Percentiles rank a stretch among this genome's conserved stretches.
Conservation (phyloP, 1,140 invertebrate species). For the Meteorus sp. region DNA sequence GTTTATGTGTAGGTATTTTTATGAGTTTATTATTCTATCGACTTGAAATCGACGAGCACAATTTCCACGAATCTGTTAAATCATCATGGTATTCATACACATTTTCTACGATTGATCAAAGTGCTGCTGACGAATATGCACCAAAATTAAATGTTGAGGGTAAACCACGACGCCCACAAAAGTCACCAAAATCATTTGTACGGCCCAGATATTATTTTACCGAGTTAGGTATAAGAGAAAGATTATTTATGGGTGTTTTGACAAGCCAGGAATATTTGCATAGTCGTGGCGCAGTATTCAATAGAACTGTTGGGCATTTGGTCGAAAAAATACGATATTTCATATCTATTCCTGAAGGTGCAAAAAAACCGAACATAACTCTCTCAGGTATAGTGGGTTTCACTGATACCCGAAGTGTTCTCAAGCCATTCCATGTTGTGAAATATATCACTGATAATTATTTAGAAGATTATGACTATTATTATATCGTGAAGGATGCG, state of each 20-base stretch:
- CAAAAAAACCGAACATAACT: slow-evolving; percentile 66
- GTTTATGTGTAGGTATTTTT: slow-evolving; percentile 50
- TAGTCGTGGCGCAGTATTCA: slow-evolving; percentile 73
- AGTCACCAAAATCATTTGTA: slow-evolving; percentile 61
- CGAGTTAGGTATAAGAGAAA: slow-evolving; percentile 87
- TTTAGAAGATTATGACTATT: slow-evolving; percentile 87
- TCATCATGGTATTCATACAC: slow-evolving; percentile 31
- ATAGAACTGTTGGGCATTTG: slow-evolving; percentile 77
- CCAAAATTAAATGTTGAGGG: slow-evolving; percentile 61
- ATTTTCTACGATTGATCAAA: slow-evolving; percentile 22
- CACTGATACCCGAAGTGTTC: slow-evolving; percentile 72
- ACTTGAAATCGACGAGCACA: slow-evolving; percentile 37
- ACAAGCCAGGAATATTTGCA: slow-evolving; percentile 73
- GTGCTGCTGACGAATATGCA: slow-evolving; percentile 59
- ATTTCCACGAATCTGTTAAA: slow-evolving; percentile 25
- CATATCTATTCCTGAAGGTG: slow-evolving; percentile 70
- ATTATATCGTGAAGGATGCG: slow-evolving; percentile 81
- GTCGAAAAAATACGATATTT: slow-evolving; percentile 78
- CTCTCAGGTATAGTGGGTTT: slow-evolving; percentile 80
- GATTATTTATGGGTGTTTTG: slow-evolving; percentile 83
- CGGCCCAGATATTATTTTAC: slow-evolving; percentile 90
- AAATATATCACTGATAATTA: slow-evolving; percentile 90
- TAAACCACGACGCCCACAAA: slow-evolving; percentile 59
- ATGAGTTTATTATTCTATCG: slow-evolving; percentile 51
- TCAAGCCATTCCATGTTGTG: slow-evolving; percentile 80